phyloP scores from a whole-genome alignment of 1,140 invertebrate genomes.

The Wasmannia auropunctata region DNA sequence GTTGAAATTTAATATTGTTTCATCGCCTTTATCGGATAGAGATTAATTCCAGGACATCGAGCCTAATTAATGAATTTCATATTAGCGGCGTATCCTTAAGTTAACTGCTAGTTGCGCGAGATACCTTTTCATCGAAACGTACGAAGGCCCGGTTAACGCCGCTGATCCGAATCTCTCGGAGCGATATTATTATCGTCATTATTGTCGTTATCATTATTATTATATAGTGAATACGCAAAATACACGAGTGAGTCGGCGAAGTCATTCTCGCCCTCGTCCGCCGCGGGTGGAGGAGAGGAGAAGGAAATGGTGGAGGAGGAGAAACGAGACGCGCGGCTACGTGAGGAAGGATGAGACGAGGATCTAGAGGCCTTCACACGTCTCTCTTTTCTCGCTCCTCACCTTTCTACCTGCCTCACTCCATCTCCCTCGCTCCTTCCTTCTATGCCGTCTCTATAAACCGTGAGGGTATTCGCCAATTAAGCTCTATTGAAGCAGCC shows the following conservation, averaged over 20 bases:
- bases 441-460: constrained; percentile 63
- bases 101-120: constrained; percentile 6
- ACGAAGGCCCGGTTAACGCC: constrained; percentile 56
- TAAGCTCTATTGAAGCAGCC: constrained; percentile 77
- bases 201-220: constrained; percentile 75
- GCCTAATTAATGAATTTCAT: constrained; percentile 24
- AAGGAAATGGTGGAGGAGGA: background rate
- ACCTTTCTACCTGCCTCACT: constrained; percentile 16
- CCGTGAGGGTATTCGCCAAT: constrained; percentile 76
- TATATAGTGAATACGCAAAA: constrained; percentile 74
- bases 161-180: constrained; percentile 56
- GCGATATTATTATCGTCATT: constrained; percentile 74
- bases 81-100: background rate
- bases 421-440: constrained; percentile 61
- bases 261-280: constrained; percentile 71
- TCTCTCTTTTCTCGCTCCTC: constrained; percentile 1
- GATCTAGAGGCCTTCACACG: constrained; percentile 59
- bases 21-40: background rate
- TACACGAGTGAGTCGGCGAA: constrained; percentile 68
- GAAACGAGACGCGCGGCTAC: constrained; percentile 45
- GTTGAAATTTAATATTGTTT: background rate
- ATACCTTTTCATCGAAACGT: constrained; percentile 38
- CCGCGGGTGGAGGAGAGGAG: background rate
- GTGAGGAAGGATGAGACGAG: constrained; percentile 56
- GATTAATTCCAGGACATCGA: background rate